Conservation (phyloP, 1,140 invertebrate genomes). For the Anoplolepis gracilipes region DNA sequence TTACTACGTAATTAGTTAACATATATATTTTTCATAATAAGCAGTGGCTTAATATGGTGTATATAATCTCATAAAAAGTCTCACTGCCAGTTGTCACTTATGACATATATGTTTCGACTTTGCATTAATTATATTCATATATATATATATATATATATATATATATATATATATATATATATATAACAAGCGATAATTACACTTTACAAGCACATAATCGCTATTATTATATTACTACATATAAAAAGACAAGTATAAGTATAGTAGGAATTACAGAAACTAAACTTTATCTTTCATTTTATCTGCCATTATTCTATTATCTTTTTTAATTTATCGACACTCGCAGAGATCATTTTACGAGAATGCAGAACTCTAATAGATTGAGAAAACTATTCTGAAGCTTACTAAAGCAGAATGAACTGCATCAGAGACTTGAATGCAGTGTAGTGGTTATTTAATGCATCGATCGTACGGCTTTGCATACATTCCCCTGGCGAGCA, state of each 20-base stretch:
- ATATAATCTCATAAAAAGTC: background rate
- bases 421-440: constrained; percentile 40
- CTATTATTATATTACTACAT: constrained; percentile 20
- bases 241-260: too few species aligned
- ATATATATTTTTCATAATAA: background rate
- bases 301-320: too few species aligned
- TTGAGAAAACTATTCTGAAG: constrained; percentile 14
- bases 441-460: constrained; percentile 63
- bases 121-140: background rate
- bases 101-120: constrained; percentile 23
- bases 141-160: too few species aligned
- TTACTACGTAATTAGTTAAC: constrained; percentile 7
- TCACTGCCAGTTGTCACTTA: too few species aligned
- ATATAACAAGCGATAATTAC: background rate
- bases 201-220: background rate
- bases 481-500: constrained; percentile 21
- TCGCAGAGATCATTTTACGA: background rate
- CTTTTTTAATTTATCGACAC: constrained; percentile 28
- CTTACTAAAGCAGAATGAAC: constrained; percentile 22
- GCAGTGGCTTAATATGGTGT: background rate
- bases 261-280: too few species aligned
- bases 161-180: background rate
- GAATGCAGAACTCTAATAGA: constrained; percentile 16
- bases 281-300: too few species aligned
- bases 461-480: constrained; percentile 46